phyloP scores from a whole-genome alignment of 1,140 invertebrate species.

The Micrasema minimum region DNA sequence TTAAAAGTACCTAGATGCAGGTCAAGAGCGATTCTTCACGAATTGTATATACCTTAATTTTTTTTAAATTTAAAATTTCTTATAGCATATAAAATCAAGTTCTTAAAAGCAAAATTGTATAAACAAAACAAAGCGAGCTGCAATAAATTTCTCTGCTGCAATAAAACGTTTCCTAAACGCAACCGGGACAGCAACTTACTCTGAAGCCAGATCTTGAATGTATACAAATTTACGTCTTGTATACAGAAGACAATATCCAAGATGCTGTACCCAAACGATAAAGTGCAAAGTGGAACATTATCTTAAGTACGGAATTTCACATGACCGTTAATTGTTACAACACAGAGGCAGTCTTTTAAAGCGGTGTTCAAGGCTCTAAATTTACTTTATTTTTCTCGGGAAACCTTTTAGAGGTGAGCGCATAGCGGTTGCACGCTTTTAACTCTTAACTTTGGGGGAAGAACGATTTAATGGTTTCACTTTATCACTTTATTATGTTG shows the following conservation, averaged over 20 bases:
- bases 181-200: too few relatives aligned
- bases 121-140: background rate
- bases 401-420: constrained; percentile 29
- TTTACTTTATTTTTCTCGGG: constrained; percentile 38
- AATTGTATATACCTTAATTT: too few relatives aligned
- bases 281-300: constrained; percentile 37
- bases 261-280: background rate
- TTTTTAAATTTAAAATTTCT: too few relatives aligned
- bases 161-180: background rate
- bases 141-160: background rate
- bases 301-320: constrained; percentile 39
- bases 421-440: constrained; percentile 27
- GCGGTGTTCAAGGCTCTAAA: constrained; percentile 37
- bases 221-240: constrained; percentile 23
- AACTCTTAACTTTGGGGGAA: constrained; percentile 6
- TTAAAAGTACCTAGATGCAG: too few relatives aligned
- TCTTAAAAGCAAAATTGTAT: background rate
- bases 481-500: too few relatives aligned
- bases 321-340: constrained; percentile 42
- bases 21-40: too few relatives aligned
- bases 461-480: background rate
- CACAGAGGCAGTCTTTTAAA: constrained; percentile 42
- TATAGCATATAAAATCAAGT: too few relatives aligned
- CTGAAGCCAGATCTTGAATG: constrained; percentile 22
- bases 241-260: constrained; percentile 16